Evolutionary conservation across 92 coral and sea anemone genomes (phyloP).

Genomic region (Plumapathes pennacea): DNA sequence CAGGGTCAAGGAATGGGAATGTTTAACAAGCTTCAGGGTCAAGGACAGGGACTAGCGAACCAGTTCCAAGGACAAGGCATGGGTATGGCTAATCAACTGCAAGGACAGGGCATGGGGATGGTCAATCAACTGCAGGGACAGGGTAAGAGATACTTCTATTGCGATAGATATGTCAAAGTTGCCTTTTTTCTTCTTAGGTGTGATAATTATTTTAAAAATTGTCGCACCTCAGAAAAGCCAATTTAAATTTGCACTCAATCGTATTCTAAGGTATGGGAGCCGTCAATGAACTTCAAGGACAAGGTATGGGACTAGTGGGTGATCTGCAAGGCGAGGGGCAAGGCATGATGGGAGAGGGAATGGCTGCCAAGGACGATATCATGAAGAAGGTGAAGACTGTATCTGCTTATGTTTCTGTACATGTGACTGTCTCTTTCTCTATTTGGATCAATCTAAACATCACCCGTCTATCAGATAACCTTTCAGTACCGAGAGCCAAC

Average conservation of each 20-base stretch:
- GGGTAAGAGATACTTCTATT: constrained; percentile 49
- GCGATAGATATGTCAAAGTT: too few species aligned
- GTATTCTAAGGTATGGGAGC: constrained; percentile 74
- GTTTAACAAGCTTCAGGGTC: constrained; percentile 65
- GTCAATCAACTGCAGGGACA: constrained; percentile 67
- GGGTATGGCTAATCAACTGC: constrained; percentile 53
- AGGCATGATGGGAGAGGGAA: neutral
- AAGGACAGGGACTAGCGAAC: constrained; percentile 50
- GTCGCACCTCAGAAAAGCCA: neutral
- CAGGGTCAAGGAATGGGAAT: constrained; percentile 73
- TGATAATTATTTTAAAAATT: neutral
- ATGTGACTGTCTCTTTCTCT: too few species aligned
- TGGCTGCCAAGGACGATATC: constrained; percentile 37
- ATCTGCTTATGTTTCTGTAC: too few species aligned
- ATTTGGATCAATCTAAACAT: too few species aligned
- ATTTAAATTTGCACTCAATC: neutral
- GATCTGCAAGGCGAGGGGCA: constrained; percentile 49
- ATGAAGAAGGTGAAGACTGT: constrained; percentile 38
- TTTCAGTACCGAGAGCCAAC: too few species aligned
- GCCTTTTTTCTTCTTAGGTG: neutral
- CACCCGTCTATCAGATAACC: too few species aligned
- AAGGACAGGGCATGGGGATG: constrained; percentile 77
- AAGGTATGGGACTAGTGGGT: constrained; percentile 64
- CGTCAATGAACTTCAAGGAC: constrained; percentile 68
- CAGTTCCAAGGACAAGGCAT: constrained; percentile 58